Conservation (phyloP, 2,888 invertebrate species). For the Rugalucina vietnamica region DNA sequence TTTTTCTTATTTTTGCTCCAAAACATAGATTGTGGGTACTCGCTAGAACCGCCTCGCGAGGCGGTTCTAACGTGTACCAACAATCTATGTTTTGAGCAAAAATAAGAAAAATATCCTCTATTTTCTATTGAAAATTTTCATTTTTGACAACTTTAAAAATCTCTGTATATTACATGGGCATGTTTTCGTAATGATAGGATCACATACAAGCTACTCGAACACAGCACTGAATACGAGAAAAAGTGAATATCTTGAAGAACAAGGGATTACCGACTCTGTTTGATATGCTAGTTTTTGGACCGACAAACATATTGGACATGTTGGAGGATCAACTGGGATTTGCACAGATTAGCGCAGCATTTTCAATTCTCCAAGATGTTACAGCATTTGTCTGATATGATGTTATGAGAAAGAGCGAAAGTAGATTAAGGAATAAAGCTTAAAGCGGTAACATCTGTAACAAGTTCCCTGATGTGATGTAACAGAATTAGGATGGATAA, state of each 20-base stretch:
- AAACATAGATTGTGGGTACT: no score
- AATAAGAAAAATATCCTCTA: no score
- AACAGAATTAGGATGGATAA: neutral
- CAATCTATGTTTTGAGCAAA: no score
- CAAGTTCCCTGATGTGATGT: neutral
- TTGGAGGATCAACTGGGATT: slow-evolving; percentile 11
- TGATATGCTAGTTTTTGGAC: neutral
- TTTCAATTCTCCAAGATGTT: neutral
- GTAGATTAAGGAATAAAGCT: neutral
- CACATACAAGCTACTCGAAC: neutral
- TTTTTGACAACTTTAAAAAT: no score
- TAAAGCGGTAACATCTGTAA: neutral
- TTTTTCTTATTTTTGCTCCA: no score
- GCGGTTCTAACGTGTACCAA: no score
- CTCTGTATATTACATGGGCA: no score
- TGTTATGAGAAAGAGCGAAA: neutral
- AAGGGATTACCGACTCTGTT: neutral
- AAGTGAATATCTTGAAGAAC: neutral
- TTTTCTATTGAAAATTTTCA: no score
- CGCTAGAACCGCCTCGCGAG: no score
- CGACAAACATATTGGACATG: neutral
- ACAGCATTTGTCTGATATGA: neutral
- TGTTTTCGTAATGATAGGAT: no score
- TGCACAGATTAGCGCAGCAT: neutral
- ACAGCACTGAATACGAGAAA: neutral